phyloP scores from a whole-genome alignment of 2,888 invertebrate genomes.

The Ennomos fuscantarius region DNA sequence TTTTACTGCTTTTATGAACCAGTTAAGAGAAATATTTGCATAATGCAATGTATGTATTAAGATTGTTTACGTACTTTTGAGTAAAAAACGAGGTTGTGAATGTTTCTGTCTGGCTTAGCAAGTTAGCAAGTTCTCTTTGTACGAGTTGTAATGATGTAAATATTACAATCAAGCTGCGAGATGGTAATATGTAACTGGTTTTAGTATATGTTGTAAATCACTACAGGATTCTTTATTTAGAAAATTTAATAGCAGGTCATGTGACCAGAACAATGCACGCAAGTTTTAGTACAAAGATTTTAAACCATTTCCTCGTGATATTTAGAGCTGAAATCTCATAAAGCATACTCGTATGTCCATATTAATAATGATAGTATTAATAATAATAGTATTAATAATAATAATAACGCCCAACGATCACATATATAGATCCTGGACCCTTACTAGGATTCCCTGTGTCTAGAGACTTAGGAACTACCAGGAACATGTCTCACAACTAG shows the following conservation, averaged over 20 bases:
- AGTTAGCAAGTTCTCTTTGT: conserved; percentile 16
- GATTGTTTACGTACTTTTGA: conserved; percentile 10
- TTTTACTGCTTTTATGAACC: conserved; percentile 10
- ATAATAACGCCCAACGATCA: too few relatives aligned
- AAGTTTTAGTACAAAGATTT: too few relatives aligned
- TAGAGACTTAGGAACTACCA: too few relatives aligned
- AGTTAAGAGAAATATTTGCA: conserved; percentile 6
- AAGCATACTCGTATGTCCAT: too few relatives aligned
- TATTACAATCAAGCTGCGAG: conserved; percentile 26
- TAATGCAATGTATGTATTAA: not conserved
- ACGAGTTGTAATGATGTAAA: conserved; percentile 16
- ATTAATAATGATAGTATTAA: too few relatives aligned
- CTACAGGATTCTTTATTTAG: conserved; percentile 6
- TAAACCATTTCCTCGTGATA: too few relatives aligned
- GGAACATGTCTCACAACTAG: too few relatives aligned
- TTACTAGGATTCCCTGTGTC: too few relatives aligned
- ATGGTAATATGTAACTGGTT: conserved; percentile 14
- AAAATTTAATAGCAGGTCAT: conserved; percentile 2
- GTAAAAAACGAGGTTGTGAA: conserved; percentile 17
- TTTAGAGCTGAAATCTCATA: too few relatives aligned
- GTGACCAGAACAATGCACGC: not conserved
- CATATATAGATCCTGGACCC: too few relatives aligned
- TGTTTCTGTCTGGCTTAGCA: not conserved
- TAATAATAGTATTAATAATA: too few relatives aligned
- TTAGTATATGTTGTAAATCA: conserved; percentile 11